These are phyloP conservation scores for Phymorhynchus buccinoides DNA, from an alignment of 1,140 invertebrate species.

Conservation along the genomic window DNA sequence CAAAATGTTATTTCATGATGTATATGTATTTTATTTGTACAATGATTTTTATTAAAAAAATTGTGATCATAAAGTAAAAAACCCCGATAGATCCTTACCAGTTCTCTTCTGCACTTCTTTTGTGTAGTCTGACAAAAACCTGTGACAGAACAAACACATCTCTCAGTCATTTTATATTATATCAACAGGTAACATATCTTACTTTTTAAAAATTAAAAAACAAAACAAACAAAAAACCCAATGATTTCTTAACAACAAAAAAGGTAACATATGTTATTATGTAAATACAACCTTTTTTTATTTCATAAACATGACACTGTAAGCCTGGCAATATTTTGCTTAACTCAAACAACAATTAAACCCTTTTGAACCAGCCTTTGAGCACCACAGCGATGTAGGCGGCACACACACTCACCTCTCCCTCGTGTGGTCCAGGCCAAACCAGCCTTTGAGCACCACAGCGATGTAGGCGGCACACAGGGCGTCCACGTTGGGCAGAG, in stretches of 20 bases:
- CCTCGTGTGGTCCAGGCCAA: constrained; percentile 51
- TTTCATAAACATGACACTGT: too few species aligned
- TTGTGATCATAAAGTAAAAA: too few species aligned
- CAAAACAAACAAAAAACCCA: neutral
- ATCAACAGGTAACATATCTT: too few species aligned
- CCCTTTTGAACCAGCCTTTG: neutral
- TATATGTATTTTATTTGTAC: too few species aligned
- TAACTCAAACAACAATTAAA: neutral
- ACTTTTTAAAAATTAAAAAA: too few species aligned
- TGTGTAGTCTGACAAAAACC: constrained; percentile 27
- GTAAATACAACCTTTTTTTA: too few species aligned
- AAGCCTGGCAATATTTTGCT: neutral
- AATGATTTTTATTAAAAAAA: too few species aligned
- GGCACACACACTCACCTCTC: constrained; percentile 47
- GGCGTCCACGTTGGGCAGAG: constrained; percentile 46
- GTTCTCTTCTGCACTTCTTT: neutral
- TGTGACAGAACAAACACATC: neutral
- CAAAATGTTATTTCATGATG: too few species aligned
- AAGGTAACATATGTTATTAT: neutral
- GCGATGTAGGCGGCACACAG: constrained; percentile 55
- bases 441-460: constrained; percentile 47
- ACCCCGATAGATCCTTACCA: too few species aligned
- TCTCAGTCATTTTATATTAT: neutral
- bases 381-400: neutral
- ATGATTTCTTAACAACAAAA: neutral